Conservation (phyloP, 1,140 invertebrate genomes). For the Lordiphosa clarofinis region DNA sequence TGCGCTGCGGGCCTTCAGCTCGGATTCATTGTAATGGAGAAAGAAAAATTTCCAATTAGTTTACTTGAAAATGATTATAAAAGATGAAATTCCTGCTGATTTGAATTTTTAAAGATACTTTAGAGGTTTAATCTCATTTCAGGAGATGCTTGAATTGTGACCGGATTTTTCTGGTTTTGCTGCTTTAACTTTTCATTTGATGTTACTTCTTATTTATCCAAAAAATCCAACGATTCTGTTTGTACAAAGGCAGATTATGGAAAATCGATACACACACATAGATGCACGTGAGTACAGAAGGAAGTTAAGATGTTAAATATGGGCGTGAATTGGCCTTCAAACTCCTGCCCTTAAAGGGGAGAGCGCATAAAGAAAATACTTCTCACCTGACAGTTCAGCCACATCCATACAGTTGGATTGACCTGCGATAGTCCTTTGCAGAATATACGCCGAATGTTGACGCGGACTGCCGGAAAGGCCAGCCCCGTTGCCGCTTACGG, state of each 20-base stretch:
- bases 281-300: background rate
- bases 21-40: too few relatives aligned
- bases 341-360: background rate
- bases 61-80: too few relatives aligned
- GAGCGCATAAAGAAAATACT: background rate
- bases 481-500: conserved; percentile 6
- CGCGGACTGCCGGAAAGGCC: conserved; percentile 30
- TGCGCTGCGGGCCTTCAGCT: too few relatives aligned
- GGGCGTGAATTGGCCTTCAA: conserved; percentile 18
- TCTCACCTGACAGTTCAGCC: conserved; percentile 54
- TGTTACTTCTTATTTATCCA: too few relatives aligned
- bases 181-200: too few relatives aligned
- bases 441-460: conserved; percentile 31
- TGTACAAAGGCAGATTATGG: conserved; percentile 8
- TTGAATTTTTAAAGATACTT: too few relatives aligned
- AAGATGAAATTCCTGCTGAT: too few relatives aligned
- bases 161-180: too few relatives aligned
- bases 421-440: conserved; percentile 36
- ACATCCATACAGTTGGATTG: conserved; percentile 45
- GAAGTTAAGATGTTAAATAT: background rate
- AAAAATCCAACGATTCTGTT: too few relatives aligned
- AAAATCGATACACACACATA: conserved; percentile 42
- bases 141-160: too few relatives aligned
- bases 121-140: too few relatives aligned
- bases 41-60: too few relatives aligned